phyloP scores from a whole-genome alignment of 2,113 vertebrate genomes.

The Coryphaenoides rupestris region DNA sequence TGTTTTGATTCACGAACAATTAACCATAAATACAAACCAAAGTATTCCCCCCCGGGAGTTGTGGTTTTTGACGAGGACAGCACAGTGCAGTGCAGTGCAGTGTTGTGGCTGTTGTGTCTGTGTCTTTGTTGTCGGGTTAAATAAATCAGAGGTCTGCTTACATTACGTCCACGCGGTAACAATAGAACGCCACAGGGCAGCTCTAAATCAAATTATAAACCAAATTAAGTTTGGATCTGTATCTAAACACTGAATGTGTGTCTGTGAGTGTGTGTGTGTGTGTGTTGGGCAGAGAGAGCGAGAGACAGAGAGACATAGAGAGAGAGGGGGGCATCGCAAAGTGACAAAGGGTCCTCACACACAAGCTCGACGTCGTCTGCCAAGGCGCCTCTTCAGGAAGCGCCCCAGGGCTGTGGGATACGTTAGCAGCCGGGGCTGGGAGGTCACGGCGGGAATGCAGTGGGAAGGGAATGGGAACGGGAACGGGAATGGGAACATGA shows the following conservation, averaged over 20 bases:
- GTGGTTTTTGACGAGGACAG: too few species aligned
- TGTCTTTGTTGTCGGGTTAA: too few species aligned
- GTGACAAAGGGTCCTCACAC: slow-evolving; percentile 17
- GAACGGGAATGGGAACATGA: too few species aligned
- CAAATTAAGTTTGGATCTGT: neutral
- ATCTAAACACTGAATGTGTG: neutral
- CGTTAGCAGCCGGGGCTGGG: slow-evolving; percentile 26
- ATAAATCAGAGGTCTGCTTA: too few species aligned
- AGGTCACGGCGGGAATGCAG: slow-evolving; percentile 44
- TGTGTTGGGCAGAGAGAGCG: neutral
- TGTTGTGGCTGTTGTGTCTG: too few species aligned
- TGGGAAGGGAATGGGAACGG: slow-evolving; percentile 39
- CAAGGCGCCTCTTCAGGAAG: slow-evolving; percentile 2
- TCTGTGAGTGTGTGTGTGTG: neutral
- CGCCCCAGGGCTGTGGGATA: slow-evolving; percentile 20
- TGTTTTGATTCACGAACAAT: slow-evolving; percentile 29
- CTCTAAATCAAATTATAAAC: too few species aligned
- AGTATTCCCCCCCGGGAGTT: too few species aligned
- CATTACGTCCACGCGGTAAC: too few species aligned
- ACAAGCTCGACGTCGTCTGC: slow-evolving; percentile 5
- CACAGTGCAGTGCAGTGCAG: too few species aligned
- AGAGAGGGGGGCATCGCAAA: neutral
- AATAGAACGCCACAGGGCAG: too few species aligned
- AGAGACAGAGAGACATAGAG: too few species aligned
- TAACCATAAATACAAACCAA: too few species aligned